Evolutionary conservation across 2,113 vertebrate genomes (phyloP).

Genomic region (Salvelinus alpinus): DNA sequence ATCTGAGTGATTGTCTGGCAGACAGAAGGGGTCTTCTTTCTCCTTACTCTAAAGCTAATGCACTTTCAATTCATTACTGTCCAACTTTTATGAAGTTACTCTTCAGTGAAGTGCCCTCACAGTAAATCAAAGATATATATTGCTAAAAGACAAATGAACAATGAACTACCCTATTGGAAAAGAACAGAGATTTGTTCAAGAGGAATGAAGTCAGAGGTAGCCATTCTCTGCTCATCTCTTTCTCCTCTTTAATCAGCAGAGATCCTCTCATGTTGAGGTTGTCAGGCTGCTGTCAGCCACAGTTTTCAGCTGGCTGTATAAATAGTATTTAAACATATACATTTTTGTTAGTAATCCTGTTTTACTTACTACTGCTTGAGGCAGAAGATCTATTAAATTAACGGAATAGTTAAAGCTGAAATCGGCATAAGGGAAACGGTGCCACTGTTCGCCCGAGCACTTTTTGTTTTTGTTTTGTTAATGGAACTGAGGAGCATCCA

Average conservation of each 20-base stretch:
- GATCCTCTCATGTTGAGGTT: not conserved
- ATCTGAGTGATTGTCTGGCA: constrained; percentile 16
- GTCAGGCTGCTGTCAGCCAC: not conserved
- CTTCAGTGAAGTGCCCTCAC: constrained; percentile 27
- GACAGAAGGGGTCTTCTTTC: constrained; percentile 22
- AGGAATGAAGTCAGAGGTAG: not conserved
- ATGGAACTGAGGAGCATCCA: no score
- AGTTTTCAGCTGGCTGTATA: not conserved
- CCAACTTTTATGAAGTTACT: constrained; percentile 36
- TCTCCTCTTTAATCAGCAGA: not conserved
- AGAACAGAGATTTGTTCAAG: not conserved
- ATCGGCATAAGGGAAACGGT: no score
- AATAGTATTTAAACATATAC: not conserved
- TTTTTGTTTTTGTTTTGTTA: no score
- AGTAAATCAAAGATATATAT: constrained; percentile 45
- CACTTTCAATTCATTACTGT: constrained; percentile 68
- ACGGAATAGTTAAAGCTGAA: no score
- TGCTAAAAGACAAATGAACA: not conserved
- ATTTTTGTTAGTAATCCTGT: not conserved
- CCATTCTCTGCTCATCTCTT: not conserved
- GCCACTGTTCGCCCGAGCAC: no score
- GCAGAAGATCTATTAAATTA: no score
- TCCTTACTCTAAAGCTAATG: constrained; percentile 45
- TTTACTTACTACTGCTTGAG: no score
- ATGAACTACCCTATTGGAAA: not conserved